Evolutionary conservation across 2,888 invertebrate species (phyloP), one percentile per base, ranked within the genome.

Genomic region (Ashinkailepas kermadecensis): DNA sequence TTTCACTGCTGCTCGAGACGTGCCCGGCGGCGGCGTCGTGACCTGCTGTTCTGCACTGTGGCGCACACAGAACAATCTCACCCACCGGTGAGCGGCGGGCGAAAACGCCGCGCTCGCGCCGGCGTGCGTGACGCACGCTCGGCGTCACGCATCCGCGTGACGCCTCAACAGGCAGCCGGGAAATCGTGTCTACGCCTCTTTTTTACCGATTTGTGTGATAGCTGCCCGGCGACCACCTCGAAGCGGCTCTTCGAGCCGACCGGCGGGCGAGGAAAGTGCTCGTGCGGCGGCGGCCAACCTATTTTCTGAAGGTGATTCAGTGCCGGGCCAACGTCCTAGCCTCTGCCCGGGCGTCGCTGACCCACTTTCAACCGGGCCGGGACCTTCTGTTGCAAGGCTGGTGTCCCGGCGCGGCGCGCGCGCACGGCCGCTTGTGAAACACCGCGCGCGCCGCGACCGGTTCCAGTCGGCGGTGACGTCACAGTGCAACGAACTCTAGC

Each of bases 331-430:
- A 74, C 74, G 74, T 74, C 15, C 74, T 74, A 74, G 74, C 74
- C 74, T 74, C 74, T 74, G 74, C 56, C 56, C 74, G 56, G 74
- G 54, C 74, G 39, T 9, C 39, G 56, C 21, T 74, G 74, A 74
- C 74, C 74, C 74, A 74, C 21, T 74, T 74, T 10, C 74, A 10
- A 21, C 56, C 67, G 67, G 65, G 56, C 74, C 21, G 74, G 54
- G 74, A 74, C 74, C 74, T 56, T 74, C 74, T 74, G 74, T 74
- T 74, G 74, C 56, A 74, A 74, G 74, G 74, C 74, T 74, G 56
- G 9, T 10, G 65, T n/a, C 13, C 54, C 74, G 74, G 9, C 54
- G 74, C 54, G 39, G 70, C 39, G 25, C 25, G 15, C 18, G 39
- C 74, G 18, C 74, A 0, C 21, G 7, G 18, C 8, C 56, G 74